Evolutionary conservation across 2,113 vertebrate genomes (phyloP).

Genomic region (Thalassarche chlororhynchos): DNA sequence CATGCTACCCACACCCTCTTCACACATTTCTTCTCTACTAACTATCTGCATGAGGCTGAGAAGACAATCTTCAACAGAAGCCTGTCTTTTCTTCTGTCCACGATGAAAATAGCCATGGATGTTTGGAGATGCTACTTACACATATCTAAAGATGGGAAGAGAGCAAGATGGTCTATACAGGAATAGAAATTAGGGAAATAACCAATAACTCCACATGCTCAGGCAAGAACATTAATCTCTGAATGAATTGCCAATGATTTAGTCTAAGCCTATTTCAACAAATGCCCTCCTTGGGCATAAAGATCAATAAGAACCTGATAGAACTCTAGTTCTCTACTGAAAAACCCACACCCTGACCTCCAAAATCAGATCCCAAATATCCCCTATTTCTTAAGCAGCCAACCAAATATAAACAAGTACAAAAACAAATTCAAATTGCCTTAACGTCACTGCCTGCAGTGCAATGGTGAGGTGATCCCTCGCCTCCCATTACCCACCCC

Average conservation of each 20-base stretch:
- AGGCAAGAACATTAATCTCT: neutral
- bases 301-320: neutral
- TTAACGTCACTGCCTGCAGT: slow-evolving; percentile 61
- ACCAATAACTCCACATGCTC: neutral
- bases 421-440: slow-evolving; percentile 71
- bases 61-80: neutral
- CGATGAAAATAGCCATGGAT: neutral
- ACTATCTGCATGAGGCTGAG: neutral
- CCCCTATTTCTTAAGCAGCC: neutral
- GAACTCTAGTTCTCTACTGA: neutral
- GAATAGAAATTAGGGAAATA: neutral
- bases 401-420: slow-evolving; percentile 50
- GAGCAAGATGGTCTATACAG: neutral
- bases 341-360: neutral
- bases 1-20: neutral
- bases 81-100: neutral
- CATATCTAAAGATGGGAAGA: neutral
- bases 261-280: neutral
- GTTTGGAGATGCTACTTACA: neutral
- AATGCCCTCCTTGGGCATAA: neutral
- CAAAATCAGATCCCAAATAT: neutral
- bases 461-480: slow-evolving; percentile 65
- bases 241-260: neutral
- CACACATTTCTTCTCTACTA: neutral
- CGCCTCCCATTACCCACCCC: slow-evolving; percentile 77